Conservation (phyloP, 2,888 invertebrate species). For the Epirrita christyi region DNA sequence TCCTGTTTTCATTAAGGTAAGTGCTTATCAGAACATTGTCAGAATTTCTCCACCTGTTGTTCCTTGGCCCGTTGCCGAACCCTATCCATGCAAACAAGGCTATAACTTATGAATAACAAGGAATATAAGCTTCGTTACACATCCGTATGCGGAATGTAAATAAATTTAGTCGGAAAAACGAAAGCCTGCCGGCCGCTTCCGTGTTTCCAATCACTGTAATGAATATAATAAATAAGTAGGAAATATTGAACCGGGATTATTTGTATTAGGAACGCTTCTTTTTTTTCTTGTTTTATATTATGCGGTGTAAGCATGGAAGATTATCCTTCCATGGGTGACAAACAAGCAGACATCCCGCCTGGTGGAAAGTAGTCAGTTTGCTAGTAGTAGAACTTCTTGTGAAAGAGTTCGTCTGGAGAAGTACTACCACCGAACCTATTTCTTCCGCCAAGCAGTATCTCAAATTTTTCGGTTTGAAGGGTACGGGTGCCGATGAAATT, state of each 20-base stretch:
- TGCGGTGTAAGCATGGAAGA: too few relatives aligned
- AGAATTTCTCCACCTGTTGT: slow-evolving; percentile 30
- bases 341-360: too few relatives aligned
- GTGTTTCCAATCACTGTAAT: slow-evolving; percentile 11
- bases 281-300: too few relatives aligned
- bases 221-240: slow-evolving; percentile 1
- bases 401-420: too few relatives aligned
- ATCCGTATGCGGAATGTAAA: slow-evolving; percentile 3
- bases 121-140: slow-evolving; percentile 6
- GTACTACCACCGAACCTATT: too few relatives aligned
- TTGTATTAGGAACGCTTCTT: background rate
- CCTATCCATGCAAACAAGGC: slow-evolving; percentile 21
- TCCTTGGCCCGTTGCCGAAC: slow-evolving; percentile 25
- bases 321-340: too few relatives aligned
- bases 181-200: background rate
- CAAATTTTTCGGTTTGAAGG: too few relatives aligned
- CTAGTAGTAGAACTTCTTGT: too few relatives aligned
- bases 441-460: too few relatives aligned
- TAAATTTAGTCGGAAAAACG: slow-evolving; percentile 3
- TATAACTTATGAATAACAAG: slow-evolving; percentile 17
- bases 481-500: too few relatives aligned
- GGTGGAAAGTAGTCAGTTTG: too few relatives aligned
- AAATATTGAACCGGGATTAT: background rate
- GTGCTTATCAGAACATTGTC: slow-evolving; percentile 21
- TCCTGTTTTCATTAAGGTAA: slow-evolving; percentile 25